Conservation (phyloP, 2,113 vertebrate species). For the Solenodon paradoxus region DNA sequence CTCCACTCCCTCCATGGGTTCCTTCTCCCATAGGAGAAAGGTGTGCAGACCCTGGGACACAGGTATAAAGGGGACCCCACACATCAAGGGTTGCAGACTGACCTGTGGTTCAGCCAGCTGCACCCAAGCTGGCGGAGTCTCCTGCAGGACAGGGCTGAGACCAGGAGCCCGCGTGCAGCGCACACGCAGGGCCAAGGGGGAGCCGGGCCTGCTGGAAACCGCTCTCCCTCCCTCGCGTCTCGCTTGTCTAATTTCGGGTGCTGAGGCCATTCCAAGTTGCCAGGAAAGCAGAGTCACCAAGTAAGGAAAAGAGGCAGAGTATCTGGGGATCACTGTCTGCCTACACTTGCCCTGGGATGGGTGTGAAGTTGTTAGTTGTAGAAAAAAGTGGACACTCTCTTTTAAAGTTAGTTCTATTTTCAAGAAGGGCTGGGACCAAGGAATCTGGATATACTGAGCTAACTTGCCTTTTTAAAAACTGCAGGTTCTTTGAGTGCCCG, state of each 20-base stretch:
- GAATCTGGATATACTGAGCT: not conserved
- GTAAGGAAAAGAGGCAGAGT: not conserved
- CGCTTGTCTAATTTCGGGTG: not conserved
- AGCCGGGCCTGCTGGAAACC: accelerated
- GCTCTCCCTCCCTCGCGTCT: accelerated
- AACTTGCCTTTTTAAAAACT: not conserved
- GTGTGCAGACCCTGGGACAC: not conserved
- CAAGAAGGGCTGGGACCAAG: not conserved
- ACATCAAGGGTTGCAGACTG: no score
- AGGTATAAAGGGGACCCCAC: no score
- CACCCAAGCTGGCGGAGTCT: no score
- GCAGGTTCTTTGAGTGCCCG: not conserved
- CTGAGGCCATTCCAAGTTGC: not conserved
- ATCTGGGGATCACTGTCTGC: accelerated
- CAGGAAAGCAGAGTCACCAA: accelerated
- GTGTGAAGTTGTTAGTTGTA: not conserved
- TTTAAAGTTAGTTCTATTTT: not conserved
- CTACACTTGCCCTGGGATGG: accelerated
- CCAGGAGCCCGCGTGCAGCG: no score
- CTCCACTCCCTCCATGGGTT: not conserved
- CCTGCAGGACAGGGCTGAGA: no score
- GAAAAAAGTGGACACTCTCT: accelerated
- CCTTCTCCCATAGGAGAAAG: not conserved
- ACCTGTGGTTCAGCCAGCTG: no score
- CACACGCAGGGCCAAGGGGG: no score